Evolutionary conservation across 2,113 vertebrate species (phyloP).

Genomic region (Climacteris rufus): DNA sequence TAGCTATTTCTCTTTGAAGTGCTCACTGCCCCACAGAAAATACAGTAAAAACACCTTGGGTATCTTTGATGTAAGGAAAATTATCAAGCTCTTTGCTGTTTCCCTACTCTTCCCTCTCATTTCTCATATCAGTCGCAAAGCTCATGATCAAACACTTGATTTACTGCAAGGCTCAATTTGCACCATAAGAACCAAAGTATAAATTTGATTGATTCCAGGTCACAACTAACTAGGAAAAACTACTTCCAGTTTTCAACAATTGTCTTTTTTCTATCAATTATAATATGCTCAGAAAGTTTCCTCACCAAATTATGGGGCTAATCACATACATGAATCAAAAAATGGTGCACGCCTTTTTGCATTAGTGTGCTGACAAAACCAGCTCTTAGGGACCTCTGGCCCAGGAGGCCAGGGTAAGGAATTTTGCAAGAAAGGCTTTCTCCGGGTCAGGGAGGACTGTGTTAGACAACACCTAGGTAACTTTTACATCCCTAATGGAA

Average conservation of each 20-base stretch:
- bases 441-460: not conserved
- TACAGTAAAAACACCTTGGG: not conserved
- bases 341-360: not conserved
- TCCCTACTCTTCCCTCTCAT: not conserved
- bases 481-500: not conserved
- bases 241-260: not conserved
- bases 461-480: not conserved
- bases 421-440: not conserved
- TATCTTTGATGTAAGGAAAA: not conserved
- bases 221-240: not conserved
- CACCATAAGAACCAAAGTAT: not conserved
- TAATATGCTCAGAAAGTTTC: not conserved
- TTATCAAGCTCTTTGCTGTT: not conserved
- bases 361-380: rapidly evolving
- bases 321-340: not conserved
- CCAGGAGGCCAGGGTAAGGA: not conserved
- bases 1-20: not conserved
- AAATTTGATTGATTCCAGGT: not conserved
- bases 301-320: not conserved
- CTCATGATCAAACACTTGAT: not conserved
- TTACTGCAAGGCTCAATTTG: not conserved
- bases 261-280: not conserved
- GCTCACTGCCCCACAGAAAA: not conserved
- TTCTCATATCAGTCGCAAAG: not conserved
- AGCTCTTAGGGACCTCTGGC: not conserved